Conservation (phyloP, 2,113 vertebrate species). For the Casuarius casuarius region DNA sequence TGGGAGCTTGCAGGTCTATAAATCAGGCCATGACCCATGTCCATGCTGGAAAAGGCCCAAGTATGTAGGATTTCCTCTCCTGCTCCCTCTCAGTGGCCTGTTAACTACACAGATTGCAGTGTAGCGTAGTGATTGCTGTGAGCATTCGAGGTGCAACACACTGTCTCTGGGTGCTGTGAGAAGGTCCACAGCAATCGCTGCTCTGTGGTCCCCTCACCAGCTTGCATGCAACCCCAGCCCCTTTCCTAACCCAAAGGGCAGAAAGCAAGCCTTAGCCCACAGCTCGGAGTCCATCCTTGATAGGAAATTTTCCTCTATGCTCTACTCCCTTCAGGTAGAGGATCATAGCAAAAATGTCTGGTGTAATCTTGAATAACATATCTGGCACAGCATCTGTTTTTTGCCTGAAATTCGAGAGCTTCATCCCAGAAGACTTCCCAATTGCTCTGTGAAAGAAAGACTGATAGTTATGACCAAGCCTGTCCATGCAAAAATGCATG, state of each 20-base stretch:
- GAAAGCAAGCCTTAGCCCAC: background rate
- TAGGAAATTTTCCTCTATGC: background rate
- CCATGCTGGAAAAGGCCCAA: background rate
- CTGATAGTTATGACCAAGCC: background rate
- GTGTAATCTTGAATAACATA: background rate
- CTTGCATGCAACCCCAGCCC: rapidly evolving
- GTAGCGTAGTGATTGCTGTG: background rate
- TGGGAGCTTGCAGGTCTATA: background rate
- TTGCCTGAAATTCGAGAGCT: background rate
- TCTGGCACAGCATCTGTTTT: background rate
- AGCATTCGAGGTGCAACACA: background rate
- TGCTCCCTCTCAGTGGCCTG: background rate
- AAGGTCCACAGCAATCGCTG: background rate
- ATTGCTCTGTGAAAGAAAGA: background rate
- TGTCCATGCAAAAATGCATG: background rate
- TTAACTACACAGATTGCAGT: background rate
- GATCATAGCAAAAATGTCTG: background rate
- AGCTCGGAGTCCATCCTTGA: background rate
- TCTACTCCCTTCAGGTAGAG: background rate
- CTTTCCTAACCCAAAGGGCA: background rate
- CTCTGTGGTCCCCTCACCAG: background rate
- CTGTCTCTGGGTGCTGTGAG: background rate
- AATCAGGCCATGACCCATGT: background rate
- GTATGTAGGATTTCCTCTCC: background rate
- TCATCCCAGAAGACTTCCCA: background rate